Percentiles rank a stretch among this genome's conserved stretches.
These are phyloP conservation scores for Megalonaias nervosa DNA, from an alignment of 1,140 invertebrate species.

Conservation along the genomic window DNA sequence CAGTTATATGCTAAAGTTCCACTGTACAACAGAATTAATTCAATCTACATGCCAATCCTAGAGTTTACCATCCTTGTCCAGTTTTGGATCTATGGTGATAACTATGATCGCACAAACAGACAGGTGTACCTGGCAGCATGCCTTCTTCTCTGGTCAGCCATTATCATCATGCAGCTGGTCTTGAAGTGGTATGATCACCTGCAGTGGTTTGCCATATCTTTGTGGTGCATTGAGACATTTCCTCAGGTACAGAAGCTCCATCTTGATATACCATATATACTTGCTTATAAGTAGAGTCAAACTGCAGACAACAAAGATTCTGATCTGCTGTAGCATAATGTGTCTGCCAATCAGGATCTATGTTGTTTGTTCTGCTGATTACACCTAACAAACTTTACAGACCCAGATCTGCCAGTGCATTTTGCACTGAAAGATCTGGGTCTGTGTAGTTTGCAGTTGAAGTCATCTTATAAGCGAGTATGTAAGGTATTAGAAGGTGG, in stretches of 20 bases:
- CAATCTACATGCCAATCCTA: slow-evolving; percentile 45
- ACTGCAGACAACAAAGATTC: too few species aligned
- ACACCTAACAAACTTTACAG: too few species aligned
- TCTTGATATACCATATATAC: not conserved
- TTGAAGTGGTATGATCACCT: slow-evolving; percentile 34
- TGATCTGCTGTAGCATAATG: too few species aligned
- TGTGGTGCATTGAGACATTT: slow-evolving; percentile 58
- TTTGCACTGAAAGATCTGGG: too few species aligned
- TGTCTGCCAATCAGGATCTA: too few species aligned
- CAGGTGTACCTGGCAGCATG: slow-evolving; percentile 31
- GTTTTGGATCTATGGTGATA: slow-evolving; percentile 42
- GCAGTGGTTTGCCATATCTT: slow-evolving; percentile 48
- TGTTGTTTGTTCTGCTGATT: too few species aligned
- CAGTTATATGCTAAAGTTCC: slow-evolving; percentile 45
- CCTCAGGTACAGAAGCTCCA: slow-evolving; percentile 43
- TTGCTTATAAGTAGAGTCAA: too few species aligned
- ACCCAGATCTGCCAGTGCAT: too few species aligned
- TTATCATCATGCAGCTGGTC: slow-evolving; percentile 39
- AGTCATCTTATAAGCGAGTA: too few species aligned
- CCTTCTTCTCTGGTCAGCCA: slow-evolving; percentile 23
- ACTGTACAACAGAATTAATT: slow-evolving; percentile 43
- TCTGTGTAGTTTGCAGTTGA: too few species aligned
- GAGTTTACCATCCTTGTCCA: slow-evolving; percentile 45
- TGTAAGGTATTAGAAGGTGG: too few species aligned
- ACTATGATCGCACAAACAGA: slow-evolving; percentile 24